These are phyloP conservation scores for Heliconius melpomene DNA, from an alignment of 1,140 invertebrate genomes.

Conservation along the genomic window DNA sequence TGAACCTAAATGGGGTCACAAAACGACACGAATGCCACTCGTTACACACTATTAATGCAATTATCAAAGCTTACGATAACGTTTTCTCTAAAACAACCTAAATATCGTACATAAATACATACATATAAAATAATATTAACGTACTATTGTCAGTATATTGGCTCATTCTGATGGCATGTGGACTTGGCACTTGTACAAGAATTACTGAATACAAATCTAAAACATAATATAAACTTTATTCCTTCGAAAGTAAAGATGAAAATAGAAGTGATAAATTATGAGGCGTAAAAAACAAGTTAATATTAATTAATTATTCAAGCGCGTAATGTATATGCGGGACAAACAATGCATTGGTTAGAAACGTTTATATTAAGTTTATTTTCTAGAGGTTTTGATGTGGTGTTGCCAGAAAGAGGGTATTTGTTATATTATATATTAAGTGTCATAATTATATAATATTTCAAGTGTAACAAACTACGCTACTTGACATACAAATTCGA, in stretches of 20 bases:
- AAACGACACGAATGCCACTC: neutral
- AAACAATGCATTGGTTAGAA: constrained; percentile 14
- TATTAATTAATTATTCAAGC: constrained; percentile 36
- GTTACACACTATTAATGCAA: neutral
- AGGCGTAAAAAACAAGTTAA: constrained; percentile 29
- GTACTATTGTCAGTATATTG: constrained; percentile 20
- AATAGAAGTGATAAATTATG: constrained; percentile 7
- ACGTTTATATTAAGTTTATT: neutral
- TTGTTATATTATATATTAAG: neutral
- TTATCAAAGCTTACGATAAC: neutral
- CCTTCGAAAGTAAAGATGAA: constrained; percentile 2
- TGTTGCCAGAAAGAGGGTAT: neutral
- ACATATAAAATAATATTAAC: constrained; percentile 5
- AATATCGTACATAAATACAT: neutral
- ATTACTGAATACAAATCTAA: neutral
- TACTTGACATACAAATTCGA: no score
- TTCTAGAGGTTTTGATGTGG: neutral
- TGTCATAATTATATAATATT: no score
- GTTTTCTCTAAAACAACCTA: neutral
- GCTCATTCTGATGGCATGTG: constrained; percentile 27
- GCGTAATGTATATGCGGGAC: constrained; percentile 16
- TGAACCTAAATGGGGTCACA: neutral
- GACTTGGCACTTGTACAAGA: constrained; percentile 32
- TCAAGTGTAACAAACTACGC: neutral
- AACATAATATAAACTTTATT: constrained; percentile 5